Percentiles rank a stretch among this genome's conserved stretches.
These are phyloP conservation scores for Rhinichthys klamathensis DNA, from an alignment of 2,113 vertebrate species.

Conservation along the genomic window DNA sequence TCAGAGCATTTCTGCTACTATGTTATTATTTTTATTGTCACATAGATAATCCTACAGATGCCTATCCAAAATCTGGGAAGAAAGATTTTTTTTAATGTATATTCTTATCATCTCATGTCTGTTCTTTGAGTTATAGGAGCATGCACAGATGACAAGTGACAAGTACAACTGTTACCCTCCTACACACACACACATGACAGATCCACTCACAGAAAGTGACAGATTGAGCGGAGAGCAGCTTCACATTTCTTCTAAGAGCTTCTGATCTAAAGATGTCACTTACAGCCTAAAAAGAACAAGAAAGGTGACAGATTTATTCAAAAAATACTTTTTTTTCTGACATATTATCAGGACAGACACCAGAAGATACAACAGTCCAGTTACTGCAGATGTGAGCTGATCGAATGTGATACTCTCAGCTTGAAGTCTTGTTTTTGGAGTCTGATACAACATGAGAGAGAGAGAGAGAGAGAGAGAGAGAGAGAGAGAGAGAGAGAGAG, in stretches of 20 bases:
- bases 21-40: conserved; percentile 34
- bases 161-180: conserved; percentile 11
- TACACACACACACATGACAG: neutral
- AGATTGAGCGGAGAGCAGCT: conserved; percentile 17
- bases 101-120: neutral
- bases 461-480: neutral
- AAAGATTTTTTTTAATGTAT: neutral
- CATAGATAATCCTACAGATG: neutral
- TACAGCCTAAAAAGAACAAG: neutral
- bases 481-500: neutral
- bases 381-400: conserved; percentile 4
- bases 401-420: conserved; percentile 10
- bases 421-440: conserved; percentile 16
- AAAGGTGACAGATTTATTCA: neutral
- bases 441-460: conserved; percentile 5
- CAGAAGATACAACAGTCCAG: neutral
- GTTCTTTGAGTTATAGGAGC: neutral
- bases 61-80: neutral
- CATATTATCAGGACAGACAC: neutral
- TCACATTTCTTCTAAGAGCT: conserved; percentile 2
- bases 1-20: conserved; percentile 18
- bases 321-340: neutral
- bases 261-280: conserved; percentile 41
- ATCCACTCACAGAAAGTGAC: conserved; percentile 28
- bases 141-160: conserved; percentile 22